Percentiles rank a stretch among this genome's conserved stretches.
phyloP scores from a whole-genome alignment of 2,888 invertebrate species.

The Volucella inflata region DNA sequence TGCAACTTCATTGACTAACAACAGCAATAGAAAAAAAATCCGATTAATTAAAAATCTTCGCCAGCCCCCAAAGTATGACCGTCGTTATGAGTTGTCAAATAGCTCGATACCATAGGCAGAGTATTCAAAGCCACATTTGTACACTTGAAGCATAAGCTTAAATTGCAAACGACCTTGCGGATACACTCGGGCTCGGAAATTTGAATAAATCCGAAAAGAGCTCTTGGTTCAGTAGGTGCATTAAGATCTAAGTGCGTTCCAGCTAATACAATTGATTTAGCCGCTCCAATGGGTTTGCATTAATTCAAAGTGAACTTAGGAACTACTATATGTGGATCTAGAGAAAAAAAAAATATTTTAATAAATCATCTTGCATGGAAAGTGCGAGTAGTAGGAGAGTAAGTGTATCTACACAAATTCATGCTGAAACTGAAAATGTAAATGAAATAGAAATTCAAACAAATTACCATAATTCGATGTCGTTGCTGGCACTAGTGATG shows the following conservation, averaged over 20 bases:
- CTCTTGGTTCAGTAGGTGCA: slow-evolving; percentile 11
- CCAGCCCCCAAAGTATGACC: slow-evolving; percentile 30
- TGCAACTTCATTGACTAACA: slow-evolving; percentile 39
- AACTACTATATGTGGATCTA: slow-evolving; percentile 8
- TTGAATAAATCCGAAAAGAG: slow-evolving; percentile 5
- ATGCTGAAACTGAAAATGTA: no score
- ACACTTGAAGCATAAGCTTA: slow-evolving; percentile 27
- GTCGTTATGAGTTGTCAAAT: slow-evolving; percentile 53
- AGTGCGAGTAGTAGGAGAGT: no score
- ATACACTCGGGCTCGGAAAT: slow-evolving; percentile 2
- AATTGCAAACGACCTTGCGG: slow-evolving; percentile 52
- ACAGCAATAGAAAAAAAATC: slow-evolving; percentile 50
- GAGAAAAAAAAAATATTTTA: slow-evolving; percentile 11
- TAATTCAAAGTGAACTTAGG: slow-evolving; percentile 38
- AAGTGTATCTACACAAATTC: no score
- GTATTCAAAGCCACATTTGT: neutral
- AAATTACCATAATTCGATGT: slow-evolving; percentile 69
- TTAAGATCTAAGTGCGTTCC: slow-evolving; percentile 40
- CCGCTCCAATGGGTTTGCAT: slow-evolving; percentile 42
- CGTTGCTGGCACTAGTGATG: slow-evolving; percentile 32
- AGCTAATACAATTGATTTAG: slow-evolving; percentile 57
- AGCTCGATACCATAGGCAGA: slow-evolving; percentile 1
- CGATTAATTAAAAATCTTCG: slow-evolving; percentile 62
- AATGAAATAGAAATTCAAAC: slow-evolving; percentile 47
- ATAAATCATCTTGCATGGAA: slow-evolving; percentile 11